These are phyloP conservation scores for Meghimatium bilineatum DNA, from an alignment of 2,888 invertebrate species.

Conservation along the genomic window DNA sequence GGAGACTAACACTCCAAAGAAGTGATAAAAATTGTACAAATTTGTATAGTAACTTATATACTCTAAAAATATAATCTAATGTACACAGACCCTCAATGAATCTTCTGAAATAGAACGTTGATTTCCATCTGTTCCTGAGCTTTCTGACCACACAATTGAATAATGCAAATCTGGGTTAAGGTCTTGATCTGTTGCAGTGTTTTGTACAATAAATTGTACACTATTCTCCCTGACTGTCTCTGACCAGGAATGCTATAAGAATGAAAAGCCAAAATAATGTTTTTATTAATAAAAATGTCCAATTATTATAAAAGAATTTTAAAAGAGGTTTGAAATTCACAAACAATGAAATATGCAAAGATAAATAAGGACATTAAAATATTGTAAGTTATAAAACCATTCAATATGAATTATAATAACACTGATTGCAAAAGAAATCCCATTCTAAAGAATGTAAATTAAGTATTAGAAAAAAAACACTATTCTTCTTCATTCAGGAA, in stretches of 20 bases:
- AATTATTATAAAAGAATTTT: background rate
- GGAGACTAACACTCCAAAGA: no score
- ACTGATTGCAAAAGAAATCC: no score
- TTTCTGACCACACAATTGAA: conserved; percentile 80
- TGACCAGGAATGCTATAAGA: background rate
- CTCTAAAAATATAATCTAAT: background rate
- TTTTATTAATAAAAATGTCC: background rate
- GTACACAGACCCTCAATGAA: conserved; percentile 55
- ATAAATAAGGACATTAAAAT: no score
- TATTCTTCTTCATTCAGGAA: no score
- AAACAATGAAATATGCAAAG: no score
- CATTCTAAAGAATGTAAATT: no score
- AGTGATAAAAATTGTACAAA: no score
- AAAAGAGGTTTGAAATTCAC: no score
- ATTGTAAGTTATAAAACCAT: no score
- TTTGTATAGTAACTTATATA: background rate
- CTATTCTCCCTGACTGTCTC: conserved; percentile 7
- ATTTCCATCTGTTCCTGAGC: conserved; percentile 57
- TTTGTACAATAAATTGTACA: conserved; percentile 80
- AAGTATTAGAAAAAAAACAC: no score
- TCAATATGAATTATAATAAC: no score
- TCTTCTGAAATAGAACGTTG: conserved; percentile 55
- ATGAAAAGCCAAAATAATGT: background rate
- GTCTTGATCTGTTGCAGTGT: conserved; percentile 79
- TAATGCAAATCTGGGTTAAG: conserved; percentile 83